Evolutionary conservation across 1,140 invertebrate species (phyloP), one percentile per base, ranked within the genome.

Genomic region (Aphis gossypii): DNA sequence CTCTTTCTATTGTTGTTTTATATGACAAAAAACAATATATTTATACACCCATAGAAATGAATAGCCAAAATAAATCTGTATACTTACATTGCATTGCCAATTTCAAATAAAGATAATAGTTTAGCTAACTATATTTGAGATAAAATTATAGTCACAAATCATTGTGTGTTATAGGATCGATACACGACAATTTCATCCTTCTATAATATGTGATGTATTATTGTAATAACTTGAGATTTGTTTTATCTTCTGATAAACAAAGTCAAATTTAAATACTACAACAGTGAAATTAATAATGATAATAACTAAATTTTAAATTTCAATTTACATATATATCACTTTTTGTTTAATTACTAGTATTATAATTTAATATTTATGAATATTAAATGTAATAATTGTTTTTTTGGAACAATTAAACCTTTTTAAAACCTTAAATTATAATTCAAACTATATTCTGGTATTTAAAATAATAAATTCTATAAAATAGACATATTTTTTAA

Each of bases 1-100:
- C 51, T 89, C 35, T 38, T 21, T 56, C 88, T 9, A 41, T 25
- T 38, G n/a, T 89, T 56, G 56, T 56, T 41, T 89, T 20, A 23
- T 54, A 38, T 56, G 48, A 41, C 51, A 23, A 89, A 56, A 89
- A 89, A 56, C 88, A 25, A 89, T 56, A 41, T 54, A 89, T 89
- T 56, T 38, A 35, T 84, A 25, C 44, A 84, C n/a, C 46, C 30
- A 35, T 86, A 25, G 83, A 86, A 46, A 51, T 87, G 56, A 35
- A 54, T 89, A 11, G 51, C 21, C 7, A 25, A 89, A 89, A 56
- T 56, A 56, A 56, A 56, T 56, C 35, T 25, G 35, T 38, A 21
- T 25, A n/a, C 60, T 60, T 1, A 38, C 11, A 4, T 30, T 11
- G 9, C 7, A 56, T 14, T 41, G 21, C 88, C 51, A 25, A 21